Conservation (phyloP, 2,888 invertebrate genomes). For the Atherix ibis region DNA sequence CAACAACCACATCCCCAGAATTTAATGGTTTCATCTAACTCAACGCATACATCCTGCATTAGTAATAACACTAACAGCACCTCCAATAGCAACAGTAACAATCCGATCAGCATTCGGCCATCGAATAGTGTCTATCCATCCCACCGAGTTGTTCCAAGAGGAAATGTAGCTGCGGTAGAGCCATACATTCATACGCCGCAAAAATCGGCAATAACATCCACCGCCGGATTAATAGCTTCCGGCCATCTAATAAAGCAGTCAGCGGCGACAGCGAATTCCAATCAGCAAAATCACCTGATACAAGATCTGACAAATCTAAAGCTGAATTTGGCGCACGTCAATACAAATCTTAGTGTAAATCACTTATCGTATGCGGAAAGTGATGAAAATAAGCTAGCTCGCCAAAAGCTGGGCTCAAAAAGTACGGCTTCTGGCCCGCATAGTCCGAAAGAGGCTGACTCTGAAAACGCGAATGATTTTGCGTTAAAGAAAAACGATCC, state of each 20-base stretch:
- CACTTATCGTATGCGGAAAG: conserved; percentile 40
- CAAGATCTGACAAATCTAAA: conserved; percentile 30
- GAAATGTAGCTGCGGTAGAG: conserved; percentile 75
- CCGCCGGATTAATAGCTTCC: conserved; percentile 15
- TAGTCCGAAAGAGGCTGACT: conserved; percentile 14
- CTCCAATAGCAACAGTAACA: conserved; percentile 9
- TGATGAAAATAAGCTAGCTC: conserved; percentile 34
- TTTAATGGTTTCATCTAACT: conserved; percentile 3
- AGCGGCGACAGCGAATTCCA: conserved; percentile 25
- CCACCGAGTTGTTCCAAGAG: conserved; percentile 36
- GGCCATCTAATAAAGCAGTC: conserved; percentile 25
- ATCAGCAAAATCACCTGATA: conserved; percentile 30
- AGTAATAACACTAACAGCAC: conserved; percentile 7
- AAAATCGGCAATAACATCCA: conserved; percentile 33
- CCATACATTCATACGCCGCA: conserved; percentile 76
- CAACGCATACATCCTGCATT: neutral
- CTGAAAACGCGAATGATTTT: conserved; percentile 36
- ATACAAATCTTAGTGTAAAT: conserved; percentile 37
- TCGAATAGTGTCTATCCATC: conserved; percentile 28
- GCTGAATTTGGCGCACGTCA: conserved; percentile 19
- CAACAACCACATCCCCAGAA: conserved; percentile 5
- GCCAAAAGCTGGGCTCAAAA: conserved; percentile 22
- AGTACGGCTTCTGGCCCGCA: conserved; percentile 11
- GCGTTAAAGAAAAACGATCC: conserved; percentile 71
- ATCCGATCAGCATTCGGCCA: conserved; percentile 14